phyloP scores from a whole-genome alignment of 2,888 invertebrate species.

The Lasioglossum leucozonium region DNA sequence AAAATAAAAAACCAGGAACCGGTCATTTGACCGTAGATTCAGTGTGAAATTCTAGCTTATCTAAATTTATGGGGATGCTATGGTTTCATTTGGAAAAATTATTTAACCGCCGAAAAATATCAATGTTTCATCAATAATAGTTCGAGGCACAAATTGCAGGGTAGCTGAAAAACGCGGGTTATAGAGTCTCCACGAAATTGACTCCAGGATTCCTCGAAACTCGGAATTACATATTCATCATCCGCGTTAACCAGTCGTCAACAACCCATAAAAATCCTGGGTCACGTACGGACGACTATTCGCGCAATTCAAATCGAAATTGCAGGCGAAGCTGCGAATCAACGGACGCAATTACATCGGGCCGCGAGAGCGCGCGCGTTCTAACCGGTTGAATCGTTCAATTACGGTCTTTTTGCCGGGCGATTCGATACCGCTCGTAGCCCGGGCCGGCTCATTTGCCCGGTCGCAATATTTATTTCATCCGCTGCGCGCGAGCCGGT shows the following conservation, averaged over 20 bases:
- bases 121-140: too few relatives aligned
- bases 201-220: not conserved
- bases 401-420: not conserved
- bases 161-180: too few relatives aligned
- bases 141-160: too few relatives aligned
- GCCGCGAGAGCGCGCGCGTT: not conserved
- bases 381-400: conserved; percentile 8
- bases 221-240: not conserved
- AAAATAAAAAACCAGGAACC: too few relatives aligned
- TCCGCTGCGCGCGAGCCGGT: not conserved
- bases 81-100: too few relatives aligned
- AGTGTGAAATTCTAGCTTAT: too few relatives aligned
- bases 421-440: not conserved
- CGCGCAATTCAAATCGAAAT: not conserved
- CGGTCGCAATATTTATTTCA: not conserved
- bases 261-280: not conserved
- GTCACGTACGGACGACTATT: not conserved
- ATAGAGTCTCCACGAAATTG: too few relatives aligned
- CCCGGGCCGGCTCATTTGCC: not conserved
- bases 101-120: too few relatives aligned
- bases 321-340: not conserved
- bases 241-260: not conserved
- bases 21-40: too few relatives aligned
- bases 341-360: not conserved
- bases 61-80: too few relatives aligned